Evolutionary conservation across 2,888 invertebrate genomes (phyloP).

Genomic region (Tigriopus californicus): DNA sequence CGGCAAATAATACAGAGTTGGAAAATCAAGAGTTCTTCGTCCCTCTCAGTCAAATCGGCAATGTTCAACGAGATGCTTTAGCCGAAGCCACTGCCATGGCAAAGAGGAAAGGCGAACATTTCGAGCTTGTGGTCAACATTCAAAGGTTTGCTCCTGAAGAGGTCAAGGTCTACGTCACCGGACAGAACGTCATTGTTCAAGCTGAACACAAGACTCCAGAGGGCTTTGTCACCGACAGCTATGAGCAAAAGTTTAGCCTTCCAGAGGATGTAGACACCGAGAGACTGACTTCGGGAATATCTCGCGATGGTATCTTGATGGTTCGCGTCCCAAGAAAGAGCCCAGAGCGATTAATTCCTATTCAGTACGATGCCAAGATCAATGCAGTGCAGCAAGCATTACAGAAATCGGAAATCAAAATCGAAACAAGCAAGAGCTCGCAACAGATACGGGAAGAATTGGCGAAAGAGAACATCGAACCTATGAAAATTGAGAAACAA

Average conservation of each 20-base stretch:
- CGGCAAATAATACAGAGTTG: neutral
- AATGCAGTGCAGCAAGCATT: conserved; percentile 9
- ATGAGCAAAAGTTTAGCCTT: conserved; percentile 11
- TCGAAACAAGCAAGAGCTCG: conserved; percentile 4
- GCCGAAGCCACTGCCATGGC: conserved; percentile 16
- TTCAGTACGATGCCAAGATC: conserved; percentile 10
- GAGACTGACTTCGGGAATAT: conserved; percentile 13
- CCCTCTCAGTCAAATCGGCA: conserved; percentile 5
- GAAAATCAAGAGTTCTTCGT: conserved; percentile 14
- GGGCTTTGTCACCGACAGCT: conserved; percentile 2
- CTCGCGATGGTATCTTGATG: conserved; percentile 15
- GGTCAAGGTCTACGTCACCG: conserved; percentile 2
- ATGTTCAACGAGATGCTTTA: conserved; percentile 9
- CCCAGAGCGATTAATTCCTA: conserved; percentile 12
- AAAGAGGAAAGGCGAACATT: conserved; percentile 14
- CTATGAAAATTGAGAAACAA: conserved; percentile 12
- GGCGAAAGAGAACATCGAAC: neutral
- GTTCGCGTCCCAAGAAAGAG: conserved; percentile 10
- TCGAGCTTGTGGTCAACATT: conserved; percentile 16
- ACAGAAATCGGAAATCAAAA: neutral
- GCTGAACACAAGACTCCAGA: neutral
- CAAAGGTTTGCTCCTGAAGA: conserved; percentile 14
- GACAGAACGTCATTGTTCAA: conserved; percentile 7
- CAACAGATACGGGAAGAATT: conserved; percentile 7
- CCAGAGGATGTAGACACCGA: conserved; percentile 13